Evolutionary conservation across 2,888 invertebrate genomes (phyloP), one percentile per base, ranked within the genome.

Genomic region (Alcis repandata): DNA sequence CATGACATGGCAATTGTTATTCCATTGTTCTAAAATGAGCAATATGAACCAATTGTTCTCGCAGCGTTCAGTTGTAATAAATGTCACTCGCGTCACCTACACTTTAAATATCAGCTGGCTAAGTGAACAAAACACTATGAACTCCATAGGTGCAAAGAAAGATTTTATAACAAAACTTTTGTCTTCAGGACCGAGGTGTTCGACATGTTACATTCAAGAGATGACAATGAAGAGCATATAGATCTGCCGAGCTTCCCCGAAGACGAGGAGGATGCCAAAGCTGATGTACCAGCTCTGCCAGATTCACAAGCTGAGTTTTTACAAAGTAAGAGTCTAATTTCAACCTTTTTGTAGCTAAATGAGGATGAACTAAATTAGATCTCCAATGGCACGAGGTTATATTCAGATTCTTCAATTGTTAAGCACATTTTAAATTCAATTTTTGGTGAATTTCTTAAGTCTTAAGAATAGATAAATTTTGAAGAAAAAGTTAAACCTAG

Each of bases 141-240:
- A 7, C n/a, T 1, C 6, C n/a, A n/a, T n/a, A n/a, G n/a, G n/a
- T n/a, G n/a, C n/a, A n/a, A n/a, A n/a, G n/a, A n/a, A n/a, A n/a
- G 15, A 15, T 40, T 3, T 15, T 40, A n/a, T n/a, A n/a, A 27
- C 0, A 32, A 3, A 43, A 51, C 10, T 41, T 20, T 22, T 20
- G 4, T 59, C 58, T 58, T 17, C 74, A 92, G 92, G 60, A 85
- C 92, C 0, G 94, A 94, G 78, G 90, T 93, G 38, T 90, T 93
- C 71, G 94, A 94, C 78, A 92, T 94, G 90, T 84, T 94, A 20
- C 91, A 94, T 72, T 92, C 93, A 1, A 87, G 86, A 20, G 91
- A 92, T 46, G 91, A 93, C 63, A 83, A 86, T 63, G 83, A 83
- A 19, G 84, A 87, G 0, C 89, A 91, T 67, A 73, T 90, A 59